Evolutionary conservation across 1,140 invertebrate species (phyloP).

Genomic region (Dreissena polymorpha): DNA sequence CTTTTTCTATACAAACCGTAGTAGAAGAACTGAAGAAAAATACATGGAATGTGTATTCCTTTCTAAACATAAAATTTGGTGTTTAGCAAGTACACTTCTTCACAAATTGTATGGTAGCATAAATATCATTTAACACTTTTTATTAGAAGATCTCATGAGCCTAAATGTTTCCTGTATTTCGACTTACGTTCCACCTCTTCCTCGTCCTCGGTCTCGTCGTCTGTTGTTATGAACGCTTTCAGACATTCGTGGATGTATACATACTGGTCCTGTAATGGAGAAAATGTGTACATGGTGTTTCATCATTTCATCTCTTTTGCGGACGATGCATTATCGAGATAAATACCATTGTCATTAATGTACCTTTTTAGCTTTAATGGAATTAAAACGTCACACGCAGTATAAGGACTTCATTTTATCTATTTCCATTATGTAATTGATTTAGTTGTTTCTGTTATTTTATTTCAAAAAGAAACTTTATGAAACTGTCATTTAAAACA

Average conservation of each 20-base stretch:
- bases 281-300: not conserved
- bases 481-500: too few species aligned
- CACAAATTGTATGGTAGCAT: too few species aligned
- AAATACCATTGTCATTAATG: not conserved
- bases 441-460: too few species aligned
- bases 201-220: constrained; percentile 57
- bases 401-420: not conserved
- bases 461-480: too few species aligned
- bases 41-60: too few species aligned
- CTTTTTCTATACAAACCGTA: too few species aligned
- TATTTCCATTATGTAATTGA: not conserved
- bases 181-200: constrained; percentile 54
- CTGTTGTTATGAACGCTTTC: constrained; percentile 90
- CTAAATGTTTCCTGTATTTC: too few species aligned
- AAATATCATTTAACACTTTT: too few species aligned
- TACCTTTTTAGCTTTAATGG: not conserved
- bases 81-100: too few species aligned
- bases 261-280: constrained; percentile 90
- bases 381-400: not conserved
- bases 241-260: constrained; percentile 96
- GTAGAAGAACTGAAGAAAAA: too few species aligned
- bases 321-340: not conserved
- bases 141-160: too few species aligned
- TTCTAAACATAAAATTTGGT: too few species aligned
- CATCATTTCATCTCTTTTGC: not conserved